Base-by-base conservation (phyloP, 2,888 invertebrate genomes). In the Stictocephala bisonia region DNA sequence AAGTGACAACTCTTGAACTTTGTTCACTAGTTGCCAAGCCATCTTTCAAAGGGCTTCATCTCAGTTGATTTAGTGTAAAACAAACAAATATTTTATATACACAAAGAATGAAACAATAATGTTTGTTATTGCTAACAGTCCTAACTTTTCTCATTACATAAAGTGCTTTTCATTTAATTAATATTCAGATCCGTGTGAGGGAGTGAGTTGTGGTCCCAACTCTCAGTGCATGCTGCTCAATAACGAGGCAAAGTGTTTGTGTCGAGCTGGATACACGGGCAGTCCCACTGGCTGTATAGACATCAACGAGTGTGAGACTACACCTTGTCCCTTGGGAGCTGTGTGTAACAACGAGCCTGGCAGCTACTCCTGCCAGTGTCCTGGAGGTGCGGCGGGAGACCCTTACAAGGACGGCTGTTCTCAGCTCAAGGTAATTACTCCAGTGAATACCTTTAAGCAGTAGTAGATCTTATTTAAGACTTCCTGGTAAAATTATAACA, bases 181-280 rank as follows among this genome's bases (percentile, higher is more conserved):
- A n/a, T n/a, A n/a, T 86, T 72, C 83, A 94, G 94, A 96, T 90
- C 96, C 96, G 0, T 96, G 96, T 82, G 96, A 96, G 86, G 89
- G 91, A 26, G 86, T 93, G 40, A 89, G 89, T 72, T 96, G 96
- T 83, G 93, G 93, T 58, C 91, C 93, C 58, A 96, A 96, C 84
- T 92, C 95, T 4, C 93, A 95, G 81, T 96, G 96, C 84, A 92
- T 95, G 88, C 84, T 96, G 69, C 89, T 92, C 70, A 93, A 93
- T 81, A 92, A 93, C 81, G 87, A 89, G 79, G 94, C 95, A 0
- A 93, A 93, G 80, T 96, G 96, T 82, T 87, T 93, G 40, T 96
- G 96, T 81, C 89, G 89, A 73, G 88, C 88, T 75, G 96, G 96
- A 2, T 96, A 90, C 83, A 91, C 93, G 0, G 94, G 94, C 13